Conservation (phyloP, 1,140 invertebrate genomes). For the Halotydeus destructor region DNA sequence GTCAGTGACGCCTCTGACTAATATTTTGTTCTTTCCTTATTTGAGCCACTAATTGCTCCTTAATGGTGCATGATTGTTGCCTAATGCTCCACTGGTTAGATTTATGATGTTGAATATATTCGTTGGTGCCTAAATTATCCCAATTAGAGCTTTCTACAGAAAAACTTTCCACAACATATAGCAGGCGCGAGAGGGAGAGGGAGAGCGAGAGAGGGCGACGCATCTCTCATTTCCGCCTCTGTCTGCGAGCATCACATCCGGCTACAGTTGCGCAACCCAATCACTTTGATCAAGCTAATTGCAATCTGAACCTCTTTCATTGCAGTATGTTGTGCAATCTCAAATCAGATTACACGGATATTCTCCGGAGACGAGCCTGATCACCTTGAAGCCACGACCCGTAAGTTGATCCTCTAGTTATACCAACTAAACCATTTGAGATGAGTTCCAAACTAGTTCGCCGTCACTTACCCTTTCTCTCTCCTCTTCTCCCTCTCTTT, state of each 20-base stretch:
- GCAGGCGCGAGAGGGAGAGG: neutral
- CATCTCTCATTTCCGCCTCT: constrained; percentile 1
- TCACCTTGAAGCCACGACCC: constrained; percentile 30
- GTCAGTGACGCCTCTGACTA: too few species aligned
- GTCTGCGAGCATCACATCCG: neutral
- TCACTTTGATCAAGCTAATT: neutral
- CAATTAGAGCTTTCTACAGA: too few species aligned
- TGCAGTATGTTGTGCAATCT: constrained; percentile 36
- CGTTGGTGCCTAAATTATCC: too few species aligned
- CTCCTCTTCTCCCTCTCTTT: too few species aligned
- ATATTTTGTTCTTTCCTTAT: too few species aligned
- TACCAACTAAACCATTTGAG: too few species aligned
- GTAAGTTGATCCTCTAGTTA: constrained; percentile 22
- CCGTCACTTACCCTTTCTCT: too few species aligned
- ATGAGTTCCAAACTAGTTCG: too few species aligned
- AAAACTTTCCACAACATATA: neutral
- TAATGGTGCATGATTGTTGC: too few species aligned
- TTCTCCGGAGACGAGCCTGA: constrained; percentile 27
- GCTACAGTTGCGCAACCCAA: neutral
- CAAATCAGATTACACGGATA: constrained; percentile 32
- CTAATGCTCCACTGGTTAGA: too few species aligned
- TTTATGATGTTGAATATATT: too few species aligned
- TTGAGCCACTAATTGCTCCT: too few species aligned
- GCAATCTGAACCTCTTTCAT: constrained; percentile 13
- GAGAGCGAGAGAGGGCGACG: constrained; percentile 4